Evolutionary conservation across 1,140 invertebrate species (phyloP).

Genomic region (Drosophila eugracilis): DNA sequence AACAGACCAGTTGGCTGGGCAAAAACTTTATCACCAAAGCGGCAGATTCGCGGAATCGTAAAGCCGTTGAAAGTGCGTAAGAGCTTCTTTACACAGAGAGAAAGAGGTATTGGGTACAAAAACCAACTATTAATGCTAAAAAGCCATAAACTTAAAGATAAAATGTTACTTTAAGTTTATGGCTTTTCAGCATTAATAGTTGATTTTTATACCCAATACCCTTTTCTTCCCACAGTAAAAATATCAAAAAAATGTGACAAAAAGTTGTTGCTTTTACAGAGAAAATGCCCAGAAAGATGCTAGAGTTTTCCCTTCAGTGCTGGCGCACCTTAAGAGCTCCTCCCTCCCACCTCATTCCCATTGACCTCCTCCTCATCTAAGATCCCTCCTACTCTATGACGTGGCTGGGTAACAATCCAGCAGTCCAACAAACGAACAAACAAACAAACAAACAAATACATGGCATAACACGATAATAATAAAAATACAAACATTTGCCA

Average conservation of each 20-base stretch:
- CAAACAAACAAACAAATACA: slow-evolving; percentile 48
- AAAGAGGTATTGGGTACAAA: too few relatives aligned
- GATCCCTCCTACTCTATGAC: slow-evolving; percentile 26
- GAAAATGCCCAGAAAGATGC: too few relatives aligned
- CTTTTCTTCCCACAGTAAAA: too few relatives aligned
- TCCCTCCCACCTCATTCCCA: not conserved
- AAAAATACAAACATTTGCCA: slow-evolving; percentile 70
- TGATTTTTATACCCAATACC: too few relatives aligned
- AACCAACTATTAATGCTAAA: too few relatives aligned
- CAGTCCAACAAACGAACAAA: slow-evolving; percentile 51
- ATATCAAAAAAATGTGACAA: too few relatives aligned
- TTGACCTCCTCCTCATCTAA: not conserved
- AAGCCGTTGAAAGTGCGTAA: slow-evolving; percentile 19
- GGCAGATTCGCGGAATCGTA: slow-evolving; percentile 20
- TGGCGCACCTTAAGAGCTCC: slow-evolving; percentile 27
- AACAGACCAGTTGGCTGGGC: not conserved
- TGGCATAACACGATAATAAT: slow-evolving; percentile 53
- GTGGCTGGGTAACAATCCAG: slow-evolving; percentile 42
- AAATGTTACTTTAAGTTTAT: too few relatives aligned
- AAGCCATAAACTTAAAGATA: too few relatives aligned
- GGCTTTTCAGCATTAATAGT: too few relatives aligned
- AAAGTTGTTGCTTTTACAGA: too few relatives aligned
- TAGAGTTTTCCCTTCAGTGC: not conserved
- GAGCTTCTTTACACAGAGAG: too few relatives aligned
- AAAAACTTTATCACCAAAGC: slow-evolving; percentile 29